Percentiles rank a stretch among this genome's conserved stretches.
Evolutionary conservation across 2,797 vertebrate species (phyloP).

Genomic region (Dipus sagitta): DNA sequence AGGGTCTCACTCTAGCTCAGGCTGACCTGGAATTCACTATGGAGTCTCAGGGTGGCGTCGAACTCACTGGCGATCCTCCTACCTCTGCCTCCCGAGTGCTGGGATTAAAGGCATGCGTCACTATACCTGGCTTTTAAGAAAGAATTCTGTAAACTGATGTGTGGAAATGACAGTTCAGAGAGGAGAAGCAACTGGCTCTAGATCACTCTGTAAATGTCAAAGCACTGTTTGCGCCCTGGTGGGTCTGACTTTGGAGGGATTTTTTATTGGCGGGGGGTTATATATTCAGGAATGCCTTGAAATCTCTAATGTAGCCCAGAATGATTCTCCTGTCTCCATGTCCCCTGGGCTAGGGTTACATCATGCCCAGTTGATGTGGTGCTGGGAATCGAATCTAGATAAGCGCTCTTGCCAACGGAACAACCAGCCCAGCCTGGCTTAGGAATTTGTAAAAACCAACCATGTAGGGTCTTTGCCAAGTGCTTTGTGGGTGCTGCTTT

Average conservation of each 20-base stretch:
- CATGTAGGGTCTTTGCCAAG: background rate
- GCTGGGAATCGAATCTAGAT: background rate
- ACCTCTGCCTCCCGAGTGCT: too few species aligned
- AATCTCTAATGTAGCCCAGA: background rate
- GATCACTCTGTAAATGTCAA: background rate
- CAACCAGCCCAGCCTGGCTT: background rate
- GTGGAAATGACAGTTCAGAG: slow-evolving; percentile 9
- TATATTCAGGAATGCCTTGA: too few species aligned
- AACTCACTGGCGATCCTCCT: too few species aligned
- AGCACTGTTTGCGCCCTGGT: background rate
- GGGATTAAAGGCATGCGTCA: too few species aligned
- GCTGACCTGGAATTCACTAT: too few species aligned
- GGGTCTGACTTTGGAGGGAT: background rate
- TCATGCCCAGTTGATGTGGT: background rate
- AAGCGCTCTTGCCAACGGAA: background rate
- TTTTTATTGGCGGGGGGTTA: background rate
- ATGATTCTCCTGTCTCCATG: background rate
- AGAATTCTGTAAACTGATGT: too few species aligned
- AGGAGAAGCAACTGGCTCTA: background rate
- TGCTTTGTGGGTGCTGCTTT: background rate
- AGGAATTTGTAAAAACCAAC: background rate
- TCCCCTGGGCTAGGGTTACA: background rate
- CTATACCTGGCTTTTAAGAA: too few species aligned
- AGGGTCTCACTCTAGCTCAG: too few species aligned
- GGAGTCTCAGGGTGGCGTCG: too few species aligned